Evolutionary conservation across 2,113 vertebrate species (phyloP).

Genomic region (Gobius niger): DNA sequence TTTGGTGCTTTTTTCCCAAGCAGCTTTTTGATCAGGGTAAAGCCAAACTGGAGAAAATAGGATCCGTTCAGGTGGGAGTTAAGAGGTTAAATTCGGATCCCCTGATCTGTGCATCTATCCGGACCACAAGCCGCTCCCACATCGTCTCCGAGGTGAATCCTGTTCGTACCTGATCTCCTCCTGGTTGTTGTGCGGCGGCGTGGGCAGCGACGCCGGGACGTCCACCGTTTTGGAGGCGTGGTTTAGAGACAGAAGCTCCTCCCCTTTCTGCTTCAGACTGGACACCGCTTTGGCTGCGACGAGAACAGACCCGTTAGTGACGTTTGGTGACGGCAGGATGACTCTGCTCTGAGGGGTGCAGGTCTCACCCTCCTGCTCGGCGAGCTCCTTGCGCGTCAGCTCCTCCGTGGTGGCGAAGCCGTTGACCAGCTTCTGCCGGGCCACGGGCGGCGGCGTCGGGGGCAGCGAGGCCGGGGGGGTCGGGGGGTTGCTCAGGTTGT

Average conservation of each 20-base stretch:
- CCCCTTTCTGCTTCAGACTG: constrained; percentile 75
- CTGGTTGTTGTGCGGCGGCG: constrained; percentile 95
- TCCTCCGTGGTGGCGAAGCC: constrained; percentile 93
- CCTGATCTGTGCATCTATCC: no score
- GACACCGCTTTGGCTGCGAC: constrained; percentile 29
- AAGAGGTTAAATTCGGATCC: no score
- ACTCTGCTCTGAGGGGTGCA: no score
- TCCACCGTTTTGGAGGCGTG: constrained; percentile 89
- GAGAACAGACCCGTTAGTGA: not conserved
- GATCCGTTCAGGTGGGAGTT: no score
- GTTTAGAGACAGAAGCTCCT: constrained; percentile 83
- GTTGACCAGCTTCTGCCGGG: constrained; percentile 91
- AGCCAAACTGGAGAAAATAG: no score
- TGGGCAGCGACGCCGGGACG: constrained; percentile 93
- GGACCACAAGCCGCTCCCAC: no score
- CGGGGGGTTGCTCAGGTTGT: constrained; percentile 96
- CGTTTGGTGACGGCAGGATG: no score
- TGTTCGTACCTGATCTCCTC: constrained; percentile 87
- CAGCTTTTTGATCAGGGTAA: no score
- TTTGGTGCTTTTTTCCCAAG: no score
- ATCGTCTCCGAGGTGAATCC: not conserved
- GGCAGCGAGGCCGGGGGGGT: constrained; percentile 96
- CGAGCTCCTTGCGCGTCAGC: constrained; percentile 84
- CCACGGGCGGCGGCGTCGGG: constrained; percentile 91
- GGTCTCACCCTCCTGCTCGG: constrained; percentile 83